Evolutionary conservation across 2,888 invertebrate species (phyloP), one percentile per base, ranked within the genome.

Genomic region (Drosophila leonis): DNA sequence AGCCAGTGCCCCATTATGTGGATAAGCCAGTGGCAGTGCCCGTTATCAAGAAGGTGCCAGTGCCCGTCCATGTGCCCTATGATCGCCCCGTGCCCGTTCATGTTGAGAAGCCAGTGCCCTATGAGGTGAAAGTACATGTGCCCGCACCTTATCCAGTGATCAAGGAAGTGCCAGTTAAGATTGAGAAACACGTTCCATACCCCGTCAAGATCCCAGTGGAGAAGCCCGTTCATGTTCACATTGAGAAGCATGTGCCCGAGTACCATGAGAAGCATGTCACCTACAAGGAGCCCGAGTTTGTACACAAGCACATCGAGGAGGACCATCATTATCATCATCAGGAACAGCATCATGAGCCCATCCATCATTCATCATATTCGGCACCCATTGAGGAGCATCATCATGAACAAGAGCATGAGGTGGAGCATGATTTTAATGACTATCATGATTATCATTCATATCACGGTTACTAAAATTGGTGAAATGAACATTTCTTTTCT

Each of bases 101-200:
- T 52, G 95, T 97, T 0, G 96, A 96, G 83, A 96, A 96, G 90
- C 95, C 95, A 60, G 95, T 96, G 55, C 96, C 96, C 2, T 96
- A 96, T 92, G 95, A 95, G 61, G 95, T 96, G 20, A 96, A 96
- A 92, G 95, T 96, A 12, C 95, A 94, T 51, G 94, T 95, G 54
- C 95, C 95, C 69, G 95, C 95, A 15, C 95, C 95, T 0, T 95
- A 95, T 92, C 95, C 95, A 61, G 96, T 96, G 44, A 94, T 95
- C 93, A 95, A 95, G 92, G 95, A 95, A 84, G 94, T 95, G 15
- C 95, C 95, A 46, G 94, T 94, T 88, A 93, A 95, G 83, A 95
- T 96, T 0, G 96, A 96, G 83, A 96, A 96, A 92, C 93, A 94
- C 56, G 95, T 95, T 49, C 96, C 95, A 48, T 95, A 95, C 91